phyloP scores from a whole-genome alignment of 2,113 vertebrate species.

The Chrysochloris asiatica region DNA sequence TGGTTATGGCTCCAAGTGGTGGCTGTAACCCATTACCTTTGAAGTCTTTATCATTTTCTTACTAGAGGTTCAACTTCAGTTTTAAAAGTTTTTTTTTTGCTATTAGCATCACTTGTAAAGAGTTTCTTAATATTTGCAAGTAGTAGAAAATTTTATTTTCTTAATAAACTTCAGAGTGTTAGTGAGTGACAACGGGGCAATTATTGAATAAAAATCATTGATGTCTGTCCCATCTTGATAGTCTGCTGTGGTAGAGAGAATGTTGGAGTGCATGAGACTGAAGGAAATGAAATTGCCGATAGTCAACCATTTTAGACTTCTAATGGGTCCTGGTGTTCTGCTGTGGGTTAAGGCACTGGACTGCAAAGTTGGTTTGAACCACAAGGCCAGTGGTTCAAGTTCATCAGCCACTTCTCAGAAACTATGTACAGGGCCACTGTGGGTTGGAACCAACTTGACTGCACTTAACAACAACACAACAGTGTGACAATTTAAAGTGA shows the following conservation, averaged over 20 bases:
- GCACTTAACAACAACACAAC: too few species aligned
- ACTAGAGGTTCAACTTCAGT: neutral
- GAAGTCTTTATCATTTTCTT: conserved; percentile 13
- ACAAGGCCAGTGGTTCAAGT: too few species aligned
- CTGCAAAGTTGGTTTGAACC: neutral
- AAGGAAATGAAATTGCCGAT: neutral
- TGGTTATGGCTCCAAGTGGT: neutral
- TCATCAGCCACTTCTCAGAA: too few species aligned
- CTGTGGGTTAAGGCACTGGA: too few species aligned
- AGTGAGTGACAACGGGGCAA: neutral
- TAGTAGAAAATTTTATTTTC: too few species aligned
- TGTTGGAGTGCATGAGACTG: neutral
- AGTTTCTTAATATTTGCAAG: conserved; percentile 56
- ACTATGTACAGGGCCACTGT: too few species aligned
- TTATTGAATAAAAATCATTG: neutral
- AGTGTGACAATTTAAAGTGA: neutral
- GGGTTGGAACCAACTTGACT: too few species aligned
- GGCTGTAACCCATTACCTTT: neutral
- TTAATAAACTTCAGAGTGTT: conserved; percentile 20
- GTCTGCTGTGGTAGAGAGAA: neutral
- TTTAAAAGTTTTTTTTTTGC: conserved; percentile 10
- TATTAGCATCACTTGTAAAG: neutral
- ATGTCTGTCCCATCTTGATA: neutral
- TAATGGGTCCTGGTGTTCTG: too few species aligned
- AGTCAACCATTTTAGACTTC: neutral